Evolutionary conservation across 2,113 vertebrate species (phyloP).

Genomic region (Sander lucioperca): DNA sequence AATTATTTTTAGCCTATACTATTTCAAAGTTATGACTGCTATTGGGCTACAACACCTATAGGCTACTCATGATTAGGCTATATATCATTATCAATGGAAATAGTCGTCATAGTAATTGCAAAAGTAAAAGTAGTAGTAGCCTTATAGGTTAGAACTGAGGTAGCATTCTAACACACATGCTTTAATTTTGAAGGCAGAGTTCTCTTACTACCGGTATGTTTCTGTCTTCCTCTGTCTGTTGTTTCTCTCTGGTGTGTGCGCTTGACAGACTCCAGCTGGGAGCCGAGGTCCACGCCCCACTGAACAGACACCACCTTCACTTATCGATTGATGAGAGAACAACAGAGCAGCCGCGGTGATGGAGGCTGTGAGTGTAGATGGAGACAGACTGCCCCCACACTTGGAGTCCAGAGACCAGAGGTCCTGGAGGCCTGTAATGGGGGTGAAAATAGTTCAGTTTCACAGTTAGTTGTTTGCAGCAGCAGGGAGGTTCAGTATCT

Average conservation of each 20-base stretch:
- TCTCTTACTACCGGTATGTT: not conserved
- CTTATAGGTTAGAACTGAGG: not conserved
- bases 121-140: not conserved
- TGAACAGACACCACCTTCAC: slow-evolving; percentile 69
- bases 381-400: not conserved
- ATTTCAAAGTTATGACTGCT: not conserved
- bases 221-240: not conserved
- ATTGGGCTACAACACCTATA: not conserved
- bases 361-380: slow-evolving; percentile 24
- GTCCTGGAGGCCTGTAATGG: slow-evolving; percentile 1
- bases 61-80: too few species aligned
- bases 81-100: not conserved
- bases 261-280: slow-evolving; percentile 79
- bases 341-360: slow-evolving; percentile 35
- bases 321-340: slow-evolving; percentile 66
- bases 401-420: not conserved
- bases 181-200: slow-evolving; percentile 64
- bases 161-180: not conserved
- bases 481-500: slow-evolving; percentile 6
- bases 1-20: too few species aligned
- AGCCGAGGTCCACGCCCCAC: slow-evolving; percentile 75
- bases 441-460: slow-evolving; percentile 20
- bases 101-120: not conserved
- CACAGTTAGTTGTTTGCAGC: slow-evolving; percentile 32
- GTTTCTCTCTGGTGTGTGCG: slow-evolving; percentile 20